Evolutionary conservation across 2,888 invertebrate species (phyloP), one percentile per base, ranked within the genome.

Genomic region (Monochamus alternatus): DNA sequence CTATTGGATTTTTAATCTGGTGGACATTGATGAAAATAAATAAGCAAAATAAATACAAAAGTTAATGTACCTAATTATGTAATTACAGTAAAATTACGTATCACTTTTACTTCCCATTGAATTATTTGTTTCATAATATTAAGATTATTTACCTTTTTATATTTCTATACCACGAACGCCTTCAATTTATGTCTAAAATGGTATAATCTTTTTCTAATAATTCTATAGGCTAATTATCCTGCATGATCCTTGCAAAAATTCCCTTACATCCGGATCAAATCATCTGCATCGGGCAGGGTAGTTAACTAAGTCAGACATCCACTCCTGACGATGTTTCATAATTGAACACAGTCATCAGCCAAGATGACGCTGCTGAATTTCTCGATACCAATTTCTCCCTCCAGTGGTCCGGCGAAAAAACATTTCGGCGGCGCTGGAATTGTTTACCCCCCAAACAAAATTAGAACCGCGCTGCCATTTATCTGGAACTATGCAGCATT

Each of bases 401-500:
- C 22, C 55, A 14, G 7, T 55, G 55, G n/a, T 14, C 55, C 7
- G n/a, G 55, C 10, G 22, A 55, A 55, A 55, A 55, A 55, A 55
- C 55, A 55, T 22, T 38, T 2, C 55, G n/a, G 14, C 14, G 14
- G n/a, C 55, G 55, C 55, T 7, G 22, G n/a, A 55, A 55, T 22
- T 32, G 51, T 52, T 69, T 62, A 14, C 47, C 51, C 44, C 30
- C 22, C 43, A 30, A 71, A 47, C 22, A 31, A 68, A 43, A 44
- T 59, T 59, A n/a, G n/a, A 30, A 14, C 12, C 51, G n/a, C 14
- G 64, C 51, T 58, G 60, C 69, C 72, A 79, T 77, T 79, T 76
- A 77, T 79, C 75, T 76, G 44, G 63, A 73, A 60, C 64, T 69
- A 74, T 71, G 74, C 75, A 75, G 77, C 68, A 75, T 73, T 78